phyloP scores from a whole-genome alignment of 2,797 vertebrate species.

The Sebastes iracundus region DNA sequence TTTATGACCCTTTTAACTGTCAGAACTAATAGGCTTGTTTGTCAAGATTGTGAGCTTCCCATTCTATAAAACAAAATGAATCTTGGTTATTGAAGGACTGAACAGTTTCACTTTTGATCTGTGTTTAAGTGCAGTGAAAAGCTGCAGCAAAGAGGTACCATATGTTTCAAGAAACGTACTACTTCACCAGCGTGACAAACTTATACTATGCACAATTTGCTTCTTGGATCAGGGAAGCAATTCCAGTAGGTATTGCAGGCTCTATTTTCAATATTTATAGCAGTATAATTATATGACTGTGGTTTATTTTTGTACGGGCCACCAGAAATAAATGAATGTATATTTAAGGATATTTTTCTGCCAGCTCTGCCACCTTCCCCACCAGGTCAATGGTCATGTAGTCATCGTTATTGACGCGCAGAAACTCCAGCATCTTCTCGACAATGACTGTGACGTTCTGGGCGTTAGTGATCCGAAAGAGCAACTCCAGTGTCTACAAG shows the following conservation, averaged over 20 bases:
- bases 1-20: background rate
- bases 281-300: background rate
- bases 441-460: constrained; percentile 95
- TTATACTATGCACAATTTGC: background rate
- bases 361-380: constrained; percentile 95
- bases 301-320: background rate
- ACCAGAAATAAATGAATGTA: background rate
- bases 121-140: background rate
- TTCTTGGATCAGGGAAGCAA: background rate
- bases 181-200: background rate
- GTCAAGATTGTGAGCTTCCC: background rate
- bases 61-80: background rate
- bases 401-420: constrained; percentile 88
- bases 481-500: constrained; percentile 92
- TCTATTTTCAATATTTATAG: background rate
- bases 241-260: background rate
- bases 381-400: constrained; percentile 89
- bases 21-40: background rate
- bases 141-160: background rate
- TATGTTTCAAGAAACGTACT: background rate
- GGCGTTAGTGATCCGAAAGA: constrained; percentile 95
- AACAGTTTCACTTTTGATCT: background rate
- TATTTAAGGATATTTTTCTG: constrained; percentile 96
- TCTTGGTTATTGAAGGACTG: background rate
- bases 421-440: constrained; percentile 95